Percentiles rank a stretch among this genome's conserved stretches.
Evolutionary conservation across 2,113 vertebrate genomes (phyloP).

Genomic region (Etheostoma cragini): DNA sequence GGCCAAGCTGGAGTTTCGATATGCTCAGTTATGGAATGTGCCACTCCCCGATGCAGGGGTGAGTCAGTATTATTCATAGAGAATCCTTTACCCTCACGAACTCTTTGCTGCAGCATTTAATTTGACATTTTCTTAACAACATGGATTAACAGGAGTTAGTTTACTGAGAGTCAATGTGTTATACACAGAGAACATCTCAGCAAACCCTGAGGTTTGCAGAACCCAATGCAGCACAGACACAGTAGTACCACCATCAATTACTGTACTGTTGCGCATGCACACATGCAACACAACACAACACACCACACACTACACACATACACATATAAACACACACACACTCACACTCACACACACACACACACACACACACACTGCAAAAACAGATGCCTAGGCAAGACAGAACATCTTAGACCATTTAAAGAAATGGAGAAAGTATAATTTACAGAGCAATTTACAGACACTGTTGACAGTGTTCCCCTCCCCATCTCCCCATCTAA

Average conservation of each 20-base stretch:
- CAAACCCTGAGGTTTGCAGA: too few relatives aligned
- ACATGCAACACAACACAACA: too few relatives aligned
- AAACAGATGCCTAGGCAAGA: conserved; percentile 28
- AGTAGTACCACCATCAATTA: conserved; percentile 7
- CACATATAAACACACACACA: too few relatives aligned
- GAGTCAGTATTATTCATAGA: conserved; percentile 46
- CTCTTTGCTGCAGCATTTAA: conserved; percentile 31
- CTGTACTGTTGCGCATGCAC: too few relatives aligned
- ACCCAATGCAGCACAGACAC: conserved; percentile 15
- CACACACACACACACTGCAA: neutral
- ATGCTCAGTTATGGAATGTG: conserved; percentile 68
- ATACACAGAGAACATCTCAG: conserved; percentile 24
- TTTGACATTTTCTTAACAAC: conserved; percentile 60
- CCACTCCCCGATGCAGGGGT: conserved; percentile 66
- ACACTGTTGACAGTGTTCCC: neutral
- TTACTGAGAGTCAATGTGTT: conserved; percentile 65
- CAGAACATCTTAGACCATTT: conserved; percentile 28
- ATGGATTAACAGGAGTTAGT: conserved; percentile 67
- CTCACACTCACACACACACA: neutral
- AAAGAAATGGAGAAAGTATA: conserved; percentile 13
- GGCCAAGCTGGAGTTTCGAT: conserved; percentile 42
- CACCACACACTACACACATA: too few relatives aligned
- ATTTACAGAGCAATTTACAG: conserved; percentile 10
- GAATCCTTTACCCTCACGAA: conserved; percentile 39
- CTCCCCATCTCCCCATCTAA: neutral